Conservation (phyloP, 2,888 invertebrate genomes). For the Eutolmus rufibarbis region DNA sequence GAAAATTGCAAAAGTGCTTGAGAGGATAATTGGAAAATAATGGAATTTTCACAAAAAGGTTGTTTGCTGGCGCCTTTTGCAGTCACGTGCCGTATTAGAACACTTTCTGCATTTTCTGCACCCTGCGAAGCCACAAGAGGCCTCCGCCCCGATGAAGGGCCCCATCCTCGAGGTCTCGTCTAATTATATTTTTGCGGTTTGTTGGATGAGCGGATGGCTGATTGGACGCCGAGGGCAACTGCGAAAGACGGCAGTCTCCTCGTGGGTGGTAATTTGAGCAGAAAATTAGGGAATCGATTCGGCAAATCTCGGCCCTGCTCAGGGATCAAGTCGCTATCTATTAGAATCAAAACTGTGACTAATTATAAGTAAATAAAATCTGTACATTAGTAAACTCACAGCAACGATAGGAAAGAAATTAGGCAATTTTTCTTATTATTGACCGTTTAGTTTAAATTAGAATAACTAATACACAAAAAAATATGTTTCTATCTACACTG, state of each 20-base stretch:
- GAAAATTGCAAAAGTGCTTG: conserved; percentile 28
- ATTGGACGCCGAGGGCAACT: neutral
- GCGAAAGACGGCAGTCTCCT: neutral
- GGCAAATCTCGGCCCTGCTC: neutral
- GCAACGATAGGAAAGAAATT: too few relatives aligned
- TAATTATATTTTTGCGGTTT: conserved; percentile 31
- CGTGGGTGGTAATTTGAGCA: conserved; percentile 11
- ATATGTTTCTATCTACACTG: too few relatives aligned
- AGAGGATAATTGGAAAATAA: conserved; percentile 37
- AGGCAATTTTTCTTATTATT: too few relatives aligned
- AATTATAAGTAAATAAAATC: too few relatives aligned
- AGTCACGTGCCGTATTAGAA: conserved; percentile 27
- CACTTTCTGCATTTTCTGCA: neutral
- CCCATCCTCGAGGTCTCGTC: neutral
- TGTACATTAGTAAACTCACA: too few relatives aligned
- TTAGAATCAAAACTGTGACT: neutral
- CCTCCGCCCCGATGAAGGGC: neutral
- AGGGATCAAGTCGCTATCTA: neutral
- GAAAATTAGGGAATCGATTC: conserved; percentile 8
- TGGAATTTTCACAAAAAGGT: conserved; percentile 14
- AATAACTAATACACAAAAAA: too few relatives aligned
- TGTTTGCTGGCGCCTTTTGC: conserved; percentile 9
- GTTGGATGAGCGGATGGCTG: neutral
- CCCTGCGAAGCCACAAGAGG: neutral
- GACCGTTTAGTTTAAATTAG: too few relatives aligned